These are phyloP conservation scores for Elegia similella DNA, from an alignment of 2,888 invertebrate species.

Conservation along the genomic window DNA sequence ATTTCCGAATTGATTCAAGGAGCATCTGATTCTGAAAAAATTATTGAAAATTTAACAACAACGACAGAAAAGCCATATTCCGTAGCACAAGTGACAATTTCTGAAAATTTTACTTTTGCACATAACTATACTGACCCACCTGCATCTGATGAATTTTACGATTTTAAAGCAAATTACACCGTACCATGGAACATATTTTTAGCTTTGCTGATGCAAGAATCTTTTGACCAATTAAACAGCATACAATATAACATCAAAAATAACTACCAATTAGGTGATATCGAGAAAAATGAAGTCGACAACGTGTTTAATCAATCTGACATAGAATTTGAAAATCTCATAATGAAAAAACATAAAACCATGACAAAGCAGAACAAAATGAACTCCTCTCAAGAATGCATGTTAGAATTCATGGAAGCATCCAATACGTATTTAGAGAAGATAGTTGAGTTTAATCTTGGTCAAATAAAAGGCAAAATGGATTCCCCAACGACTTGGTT, in stretches of 20 bases:
- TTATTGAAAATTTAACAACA: not conserved
- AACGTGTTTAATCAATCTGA: not conserved
- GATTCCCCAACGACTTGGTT: constrained; percentile 34
- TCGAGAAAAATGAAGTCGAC: not conserved
- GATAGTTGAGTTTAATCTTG: constrained; percentile 35
- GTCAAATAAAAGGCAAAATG: constrained; percentile 33
- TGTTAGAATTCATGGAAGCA: constrained; percentile 45
- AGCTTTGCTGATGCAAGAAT: constrained; percentile 6
- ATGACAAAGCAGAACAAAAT: constrained; percentile 30
- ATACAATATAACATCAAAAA: not conserved
- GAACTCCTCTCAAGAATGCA: constrained; percentile 36
- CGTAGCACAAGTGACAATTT: not conserved
- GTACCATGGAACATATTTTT: constrained; percentile 10
- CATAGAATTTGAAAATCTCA: not conserved
- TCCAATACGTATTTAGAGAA: constrained; percentile 44
- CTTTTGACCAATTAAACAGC: constrained; percentile 27
- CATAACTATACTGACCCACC: not conserved
- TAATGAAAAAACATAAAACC: constrained; percentile 22
- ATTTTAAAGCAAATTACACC: not conserved
- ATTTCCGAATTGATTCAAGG: too few relatives aligned
- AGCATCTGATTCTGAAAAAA: too few relatives aligned
- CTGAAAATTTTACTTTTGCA: not conserved
- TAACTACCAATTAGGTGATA: not conserved
- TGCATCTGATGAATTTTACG: not conserved
- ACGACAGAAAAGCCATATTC: not conserved